Base-by-base conservation (phyloP, 1,140 invertebrate species). In the Ceratitis capitata region DNA sequence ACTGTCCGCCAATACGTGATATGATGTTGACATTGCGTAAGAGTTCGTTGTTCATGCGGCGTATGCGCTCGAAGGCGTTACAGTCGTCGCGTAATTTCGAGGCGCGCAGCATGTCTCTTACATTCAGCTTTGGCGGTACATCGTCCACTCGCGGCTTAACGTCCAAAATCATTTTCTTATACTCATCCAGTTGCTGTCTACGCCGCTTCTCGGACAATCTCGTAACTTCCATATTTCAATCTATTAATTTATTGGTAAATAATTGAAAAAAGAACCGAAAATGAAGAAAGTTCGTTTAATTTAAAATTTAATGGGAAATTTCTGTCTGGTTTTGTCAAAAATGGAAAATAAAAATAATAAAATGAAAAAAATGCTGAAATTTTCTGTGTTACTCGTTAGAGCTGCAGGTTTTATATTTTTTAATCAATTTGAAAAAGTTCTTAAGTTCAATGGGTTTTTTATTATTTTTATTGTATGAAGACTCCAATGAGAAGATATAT, bases 41-140 rank as follows among this genome's bases (percentile, higher is more conserved):
- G 4, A 83, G 49, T 9, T 83, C 53, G 47, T 83, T 83, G 49
- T 83, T 83, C 35, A 78, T 78, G 69, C 69, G 69, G 9, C 69
- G 69, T 16, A 78, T 45, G 12, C 69, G 69, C 9, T 78, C 69
- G n/a, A 78, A 78, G 23, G 69, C 69, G 3, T 78, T 45, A 9
- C 42, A 78, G 23, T 78, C 69, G 39, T 78, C 69, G 0, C 69
- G 69, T 3, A 78, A 47, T 9, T 45, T 78, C 1, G 69, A 14
- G n/a, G 69, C 69, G 19, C 69, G 35, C 4, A 78, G 16, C 7
- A 45, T n/a, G 3, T 78, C 39, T 45, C 69, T 23, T 19, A 78
- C 19, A 45, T 78, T 78, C 39, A 78, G 69, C 23, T 78, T 78
- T 26, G 69, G 69, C n/a, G 69, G 26, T 23, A 14, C 9, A 6